These are phyloP conservation scores for Antechinus flavipes DNA, from an alignment of 2,113 vertebrate species.

Conservation along the genomic window DNA sequence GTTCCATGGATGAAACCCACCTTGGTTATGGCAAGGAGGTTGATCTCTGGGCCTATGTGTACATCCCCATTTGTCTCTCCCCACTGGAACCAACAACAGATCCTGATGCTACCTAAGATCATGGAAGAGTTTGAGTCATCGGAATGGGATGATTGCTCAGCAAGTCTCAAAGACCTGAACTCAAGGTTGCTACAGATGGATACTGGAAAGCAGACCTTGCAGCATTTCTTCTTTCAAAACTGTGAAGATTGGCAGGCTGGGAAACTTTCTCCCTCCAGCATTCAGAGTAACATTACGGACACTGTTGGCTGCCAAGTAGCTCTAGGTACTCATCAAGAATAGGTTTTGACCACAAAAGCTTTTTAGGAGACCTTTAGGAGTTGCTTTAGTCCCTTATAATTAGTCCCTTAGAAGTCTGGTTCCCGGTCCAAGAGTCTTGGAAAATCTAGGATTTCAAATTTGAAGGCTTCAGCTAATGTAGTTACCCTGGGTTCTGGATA, in stretches of 20 bases:
- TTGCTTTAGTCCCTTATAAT: conserved; percentile 80
- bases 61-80: conserved; percentile 92
- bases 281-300: conserved; percentile 90
- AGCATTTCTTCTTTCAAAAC: conserved; percentile 90
- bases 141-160: conserved; percentile 92
- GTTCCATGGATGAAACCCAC: conserved; percentile 94
- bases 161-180: conserved; percentile 85
- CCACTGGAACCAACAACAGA: conserved; percentile 94
- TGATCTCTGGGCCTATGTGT: conserved; percentile 93
- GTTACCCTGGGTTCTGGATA: conserved; percentile 21
- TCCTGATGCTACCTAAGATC: conserved; percentile 94
- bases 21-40: conserved; percentile 91
- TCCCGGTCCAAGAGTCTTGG: background rate
- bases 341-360: conserved; percentile 88
- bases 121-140: conserved; percentile 93
- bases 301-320: conserved; percentile 89
- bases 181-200: conserved; percentile 88
- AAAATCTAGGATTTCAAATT: conserved; percentile 4
- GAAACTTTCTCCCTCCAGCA: conserved; percentile 86
- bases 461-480: conserved; percentile 47
- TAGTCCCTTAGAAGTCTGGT: conserved; percentile 30
- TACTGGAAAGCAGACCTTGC: conserved; percentile 87
- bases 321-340: conserved; percentile 80
- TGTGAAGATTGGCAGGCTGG: conserved; percentile 87
- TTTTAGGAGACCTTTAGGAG: conserved; percentile 89